Base-by-base conservation (phyloP, 2,113 vertebrate genomes). In the Macaca mulatta region DNA sequence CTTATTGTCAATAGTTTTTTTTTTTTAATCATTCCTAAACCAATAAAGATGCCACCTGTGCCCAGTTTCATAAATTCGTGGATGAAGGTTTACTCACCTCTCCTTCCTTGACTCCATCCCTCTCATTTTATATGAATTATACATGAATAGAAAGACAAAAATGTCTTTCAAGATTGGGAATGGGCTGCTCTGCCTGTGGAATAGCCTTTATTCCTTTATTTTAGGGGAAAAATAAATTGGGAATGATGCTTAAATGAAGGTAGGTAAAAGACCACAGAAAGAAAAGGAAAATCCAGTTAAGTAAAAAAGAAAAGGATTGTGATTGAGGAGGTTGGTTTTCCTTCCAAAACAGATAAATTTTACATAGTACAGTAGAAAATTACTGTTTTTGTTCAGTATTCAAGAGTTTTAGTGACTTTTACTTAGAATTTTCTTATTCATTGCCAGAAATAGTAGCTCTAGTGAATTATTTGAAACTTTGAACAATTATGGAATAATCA, bases 381-480 rank as follows among this genome's bases (percentile, higher is more conserved):
- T 90, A 38, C 0, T 82, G 4, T 83, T 80, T 88, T 93, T 40
- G 45, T 45, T 96, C 5, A 96, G 70, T 74, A 74, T 2, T 25
- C 38, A 91, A 77, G 30, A 59, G 48, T 79, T 61, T 79, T 83
- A 25, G 43, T 61, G 77, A 95, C 40, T 93, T 95, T 8, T 91
- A 32, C 32, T 83, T 89, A 89, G 22, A 89, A 72, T 89, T 88
- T 88, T 87, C 22, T 9, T 61, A 4, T 72, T 72, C 93, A 48
- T 61, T 81, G 11, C 22, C 43, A 55, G 35, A 94, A 93, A 70
- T 89, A 40, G 22, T 84, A 94, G 30, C 61, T 96, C 0, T 75
- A 38, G 3, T 90, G 32, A 84, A 74, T 72, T 82, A 43, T 82
- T 97, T 91, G 20, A 93, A 93, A 81, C n/a, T 89, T 74, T 92